Evolutionary conservation across 2,797 vertebrate species (phyloP), one percentile per base, ranked within the genome.

Genomic region (Hydrophis major): DNA sequence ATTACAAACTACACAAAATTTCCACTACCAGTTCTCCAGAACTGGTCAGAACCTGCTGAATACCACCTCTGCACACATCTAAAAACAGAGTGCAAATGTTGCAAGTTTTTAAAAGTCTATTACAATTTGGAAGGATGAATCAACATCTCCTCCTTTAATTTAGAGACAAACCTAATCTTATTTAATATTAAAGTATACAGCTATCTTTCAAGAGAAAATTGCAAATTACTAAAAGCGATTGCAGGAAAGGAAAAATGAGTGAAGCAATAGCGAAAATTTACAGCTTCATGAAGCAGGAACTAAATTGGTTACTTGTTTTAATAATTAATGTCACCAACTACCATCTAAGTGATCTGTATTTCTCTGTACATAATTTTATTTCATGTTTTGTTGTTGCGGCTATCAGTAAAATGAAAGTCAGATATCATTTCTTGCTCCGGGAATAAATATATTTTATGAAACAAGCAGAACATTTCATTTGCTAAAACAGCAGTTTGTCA

Each of bases 381-480:
- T 90, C 66, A 61, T 16, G n/a, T 92, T 89, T 59, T 42, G 25
- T 59, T 87, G 56, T 63, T 61, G 47, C n/a, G 27, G 16, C 92
- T 89, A n/a, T 37, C 28, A 66, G 74, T 18, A 61, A 61, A n/a
- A 14, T 53, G 32, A 89, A 63, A 90, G 42, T 56, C 47, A 63
- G 22, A n/a, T 90, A 87, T 66, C 86, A 90, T 90, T 56, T 86
- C 74, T 92, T 63, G 20, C 28, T 60, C 13, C 59, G 88, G 1
- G 4, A 93, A 37, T 92, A 92, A 42, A 89, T 86, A 4, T 2
- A 37, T 55, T 28, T 87, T 4, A 94, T 93, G 66, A 91, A 90
- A 66, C n/a, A 87, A 93, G 20, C 5, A 94, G 37, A 91, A 92
- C 66, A 22, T 1, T 22, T 27, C 20, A 94, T 93, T 11, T 92